Evolutionary conservation across 2,888 invertebrate genomes (phyloP), one percentile per base, ranked within the genome.

Genomic region (Ormyrus rosae): DNA sequence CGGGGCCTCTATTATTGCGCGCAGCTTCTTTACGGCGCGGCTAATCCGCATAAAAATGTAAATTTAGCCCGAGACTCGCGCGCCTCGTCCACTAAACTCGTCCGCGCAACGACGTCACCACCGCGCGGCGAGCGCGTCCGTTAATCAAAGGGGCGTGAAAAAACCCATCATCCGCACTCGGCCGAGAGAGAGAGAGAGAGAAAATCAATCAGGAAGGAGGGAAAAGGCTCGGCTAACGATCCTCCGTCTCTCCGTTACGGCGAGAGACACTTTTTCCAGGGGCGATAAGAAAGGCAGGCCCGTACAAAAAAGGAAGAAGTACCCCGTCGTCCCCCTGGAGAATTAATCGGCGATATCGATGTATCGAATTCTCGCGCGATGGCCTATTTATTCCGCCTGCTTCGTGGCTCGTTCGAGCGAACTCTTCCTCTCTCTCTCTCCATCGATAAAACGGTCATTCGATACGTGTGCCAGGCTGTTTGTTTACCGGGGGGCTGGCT

Each of bases 331-430:
- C 13, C 45, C 19, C 64, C 55, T 51, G 48, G 56, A 64, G 46
- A 73, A 73, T 73, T 73, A 64, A 73, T 73, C 46, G 63, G 53
- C 53, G 46, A 61, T 71, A 71, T 71, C 71, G 19, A 60, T 71
- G 53, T 73, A 73, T 73, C 64, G 73, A 64, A 64, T 73, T 73
- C 61, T 64, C 64, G 64, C 53, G 51, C 50, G 72, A 73, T 73
- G 73, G 45, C 71, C 60, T 61, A 71, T 13, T 11, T 50, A 45
- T 6, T 48, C 50, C 51, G 13, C 6, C 45, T 48, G n/a, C 46
- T n/a, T 70, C 60, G 50, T 19, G 45, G 2, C 56, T 69, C 55
- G 13, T 55, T 69, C 53, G 45, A 34, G 46, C 19, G 45, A 48
- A 50, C 48, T 58, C 60, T 19, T 60, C 51, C 68, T 70, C 34